phyloP scores from a whole-genome alignment of 2,113 vertebrate species.

The Microtus pennsylvanicus region DNA sequence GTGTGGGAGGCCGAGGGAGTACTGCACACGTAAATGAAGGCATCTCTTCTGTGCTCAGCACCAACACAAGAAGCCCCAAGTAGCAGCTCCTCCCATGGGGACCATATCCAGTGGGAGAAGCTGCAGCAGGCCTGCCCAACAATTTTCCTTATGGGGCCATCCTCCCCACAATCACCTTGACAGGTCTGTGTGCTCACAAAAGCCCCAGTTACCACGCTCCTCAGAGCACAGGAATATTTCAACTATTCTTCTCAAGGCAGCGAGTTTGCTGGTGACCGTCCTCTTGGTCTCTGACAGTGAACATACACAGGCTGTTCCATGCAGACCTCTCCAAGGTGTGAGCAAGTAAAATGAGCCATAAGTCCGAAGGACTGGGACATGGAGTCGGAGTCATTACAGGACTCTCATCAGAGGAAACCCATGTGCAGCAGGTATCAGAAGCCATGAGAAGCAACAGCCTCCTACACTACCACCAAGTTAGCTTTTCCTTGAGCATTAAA shows the following conservation, averaged over 20 bases:
- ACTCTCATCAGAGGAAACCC: not conserved
- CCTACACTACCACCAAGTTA: fast-evolving
- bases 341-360: not conserved
- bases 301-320: too few relatives aligned
- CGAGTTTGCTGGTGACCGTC: not conserved
- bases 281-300: not conserved
- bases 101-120: not conserved
- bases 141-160: not conserved
- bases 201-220: not conserved
- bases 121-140: not conserved
- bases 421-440: not conserved
- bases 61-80: too few relatives aligned
- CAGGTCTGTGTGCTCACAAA: not conserved
- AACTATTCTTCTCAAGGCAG: not conserved
- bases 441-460: fast-evolving
- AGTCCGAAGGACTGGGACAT: too few relatives aligned
- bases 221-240: not conserved
- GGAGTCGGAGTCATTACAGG: not conserved
- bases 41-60: not conserved
- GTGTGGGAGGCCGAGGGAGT: too few relatives aligned
- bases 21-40: not conserved
- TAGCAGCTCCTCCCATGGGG: not conserved
- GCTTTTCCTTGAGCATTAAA: too few relatives aligned
- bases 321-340: not conserved
- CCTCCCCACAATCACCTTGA: not conserved